Conservation (phyloP, 1,140 invertebrate species). For the Drosophila sucinea region DNA sequence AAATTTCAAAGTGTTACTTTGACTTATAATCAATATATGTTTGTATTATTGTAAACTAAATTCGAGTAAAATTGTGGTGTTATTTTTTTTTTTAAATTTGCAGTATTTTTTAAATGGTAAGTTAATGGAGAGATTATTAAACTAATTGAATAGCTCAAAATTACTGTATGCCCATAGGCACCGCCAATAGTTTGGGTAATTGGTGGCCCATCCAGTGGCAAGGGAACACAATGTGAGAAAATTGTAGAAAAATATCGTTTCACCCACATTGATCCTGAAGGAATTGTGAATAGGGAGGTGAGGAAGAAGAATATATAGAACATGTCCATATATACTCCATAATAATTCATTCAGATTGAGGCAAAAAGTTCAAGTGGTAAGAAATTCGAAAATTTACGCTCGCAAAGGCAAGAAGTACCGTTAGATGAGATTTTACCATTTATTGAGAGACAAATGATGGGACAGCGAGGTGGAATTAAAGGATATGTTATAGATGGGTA, state of each 20-base stretch:
- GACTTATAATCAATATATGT: too few relatives aligned
- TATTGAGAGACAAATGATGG: constrained; percentile 22
- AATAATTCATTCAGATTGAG: constrained; percentile 14
- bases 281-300: constrained; percentile 36
- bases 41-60: not conserved
- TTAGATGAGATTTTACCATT: constrained; percentile 26
- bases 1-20: too few relatives aligned
- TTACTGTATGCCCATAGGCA: not conserved
- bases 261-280: constrained; percentile 30
- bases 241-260: constrained; percentile 42
- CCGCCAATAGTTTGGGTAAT: constrained; percentile 47
- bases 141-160: not conserved
- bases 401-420: not conserved
- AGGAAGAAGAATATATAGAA: not conserved
- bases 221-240: constrained; percentile 37
- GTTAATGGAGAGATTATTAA: not conserved
- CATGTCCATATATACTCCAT: not conserved
- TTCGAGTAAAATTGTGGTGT: not conserved
- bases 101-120: constrained; percentile 37
- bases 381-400: not conserved
- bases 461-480: not conserved
- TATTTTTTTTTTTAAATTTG: not conserved
- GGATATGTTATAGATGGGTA: constrained; percentile 57
- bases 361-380: not conserved
- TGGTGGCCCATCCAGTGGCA: constrained; percentile 47